A percentile compares a stretch with the other conserved stretches of the same genome.
phyloP scores from a whole-genome alignment of 2,888 invertebrate genomes.

The Anarsia innoxiella region DNA sequence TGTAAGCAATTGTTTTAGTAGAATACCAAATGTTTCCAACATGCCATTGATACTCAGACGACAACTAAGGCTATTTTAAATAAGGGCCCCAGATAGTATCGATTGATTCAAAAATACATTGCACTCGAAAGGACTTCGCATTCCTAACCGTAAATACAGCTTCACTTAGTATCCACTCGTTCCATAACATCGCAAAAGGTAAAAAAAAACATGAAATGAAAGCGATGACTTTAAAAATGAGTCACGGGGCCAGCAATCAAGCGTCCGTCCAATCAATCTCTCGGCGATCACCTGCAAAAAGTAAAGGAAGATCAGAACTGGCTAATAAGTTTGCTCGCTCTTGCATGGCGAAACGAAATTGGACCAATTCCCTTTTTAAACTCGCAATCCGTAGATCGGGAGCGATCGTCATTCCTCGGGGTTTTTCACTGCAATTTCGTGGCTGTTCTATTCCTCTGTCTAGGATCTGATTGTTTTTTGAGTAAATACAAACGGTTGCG shows the following conservation, averaged over 20 bases:
- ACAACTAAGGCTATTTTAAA: not conserved
- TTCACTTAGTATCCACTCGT: too few relatives aligned
- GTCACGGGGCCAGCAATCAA: slow-evolving; percentile 53
- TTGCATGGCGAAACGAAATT: slow-evolving; percentile 65
- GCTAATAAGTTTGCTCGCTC: slow-evolving; percentile 70
- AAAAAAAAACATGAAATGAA: slow-evolving; percentile 6
- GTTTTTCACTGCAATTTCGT: too few relatives aligned
- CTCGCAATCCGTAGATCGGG: slow-evolving; percentile 50
- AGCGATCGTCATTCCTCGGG: too few relatives aligned
- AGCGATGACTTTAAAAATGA: slow-evolving; percentile 32
- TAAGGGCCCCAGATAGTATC: not conserved
- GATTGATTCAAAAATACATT: too few relatives aligned
- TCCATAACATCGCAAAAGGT: not conserved
- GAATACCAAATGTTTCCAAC: too few relatives aligned
- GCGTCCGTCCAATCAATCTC: slow-evolving; percentile 60
- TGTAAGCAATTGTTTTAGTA: too few relatives aligned
- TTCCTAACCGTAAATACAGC: too few relatives aligned
- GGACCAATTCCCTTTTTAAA: slow-evolving; percentile 53
- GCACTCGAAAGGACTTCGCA: too few relatives aligned
- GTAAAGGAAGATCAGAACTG: slow-evolving; percentile 50
- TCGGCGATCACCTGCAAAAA: slow-evolving; percentile 58
- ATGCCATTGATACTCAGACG: too few relatives aligned
- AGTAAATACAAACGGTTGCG: too few relatives aligned
- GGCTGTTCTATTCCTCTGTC: too few relatives aligned
- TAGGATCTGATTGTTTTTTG: too few relatives aligned